Conservation (phyloP, 2,797 vertebrate species). For the Rousettus madagascariensis region DNA sequence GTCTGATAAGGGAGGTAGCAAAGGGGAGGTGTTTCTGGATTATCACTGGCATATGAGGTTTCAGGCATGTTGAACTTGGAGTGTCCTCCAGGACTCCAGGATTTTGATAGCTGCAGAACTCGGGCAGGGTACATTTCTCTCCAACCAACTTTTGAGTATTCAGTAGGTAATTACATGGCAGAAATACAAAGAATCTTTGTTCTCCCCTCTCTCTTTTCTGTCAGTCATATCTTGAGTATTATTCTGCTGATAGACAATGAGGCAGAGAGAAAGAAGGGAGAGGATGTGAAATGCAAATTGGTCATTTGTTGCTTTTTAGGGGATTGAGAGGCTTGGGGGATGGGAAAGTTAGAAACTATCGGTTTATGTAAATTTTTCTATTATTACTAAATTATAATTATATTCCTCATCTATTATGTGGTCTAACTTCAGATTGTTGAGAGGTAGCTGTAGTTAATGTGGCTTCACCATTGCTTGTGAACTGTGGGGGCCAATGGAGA, state of each 20-base stretch:
- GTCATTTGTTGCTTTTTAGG: conserved; percentile 42
- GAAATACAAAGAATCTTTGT: not conserved
- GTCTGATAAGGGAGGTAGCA: not conserved
- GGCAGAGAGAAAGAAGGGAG: not conserved
- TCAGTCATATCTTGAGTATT: conserved; percentile 22
- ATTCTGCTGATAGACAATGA: conserved; percentile 1
- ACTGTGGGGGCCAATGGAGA: not conserved
- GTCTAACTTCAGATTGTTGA: not conserved
- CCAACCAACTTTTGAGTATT: not conserved
- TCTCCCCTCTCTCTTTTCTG: not conserved
- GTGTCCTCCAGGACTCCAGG: not conserved
- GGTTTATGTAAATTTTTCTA: conserved; percentile 7
- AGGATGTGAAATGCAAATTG: conserved; percentile 6
- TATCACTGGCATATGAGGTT: not conserved
- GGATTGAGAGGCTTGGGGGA: not conserved
- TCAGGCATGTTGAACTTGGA: not conserved
- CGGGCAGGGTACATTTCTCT: not conserved
- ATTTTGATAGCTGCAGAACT: not conserved
- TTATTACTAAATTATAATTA: not conserved
- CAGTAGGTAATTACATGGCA: not conserved
- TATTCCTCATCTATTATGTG: not conserved
- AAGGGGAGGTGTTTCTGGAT: not conserved
- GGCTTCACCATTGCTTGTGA: not conserved
- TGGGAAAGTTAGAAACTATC: conserved; percentile 24
- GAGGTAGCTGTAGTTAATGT: not conserved